A percentile compares a stretch with the other conserved stretches of the same genome.
These are phyloP conservation scores for Cosmia pyralina DNA, from an alignment of 2,888 invertebrate species.

Conservation along the genomic window DNA sequence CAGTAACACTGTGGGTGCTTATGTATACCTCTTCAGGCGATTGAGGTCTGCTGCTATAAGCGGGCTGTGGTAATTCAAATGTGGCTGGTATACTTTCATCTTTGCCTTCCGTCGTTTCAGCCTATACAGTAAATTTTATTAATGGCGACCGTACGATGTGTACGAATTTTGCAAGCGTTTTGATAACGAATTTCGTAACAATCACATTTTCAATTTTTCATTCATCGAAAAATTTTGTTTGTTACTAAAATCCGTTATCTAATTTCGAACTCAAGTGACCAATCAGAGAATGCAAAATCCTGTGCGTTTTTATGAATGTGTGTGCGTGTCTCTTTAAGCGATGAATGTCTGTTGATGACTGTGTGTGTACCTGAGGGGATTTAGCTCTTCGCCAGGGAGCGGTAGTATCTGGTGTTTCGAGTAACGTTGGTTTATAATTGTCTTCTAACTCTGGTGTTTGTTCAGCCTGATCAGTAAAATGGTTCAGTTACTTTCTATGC, in stretches of 20 bases:
- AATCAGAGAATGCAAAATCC: conserved; percentile 59
- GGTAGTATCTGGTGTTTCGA: conserved; percentile 77
- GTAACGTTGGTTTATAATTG: conserved; percentile 83
- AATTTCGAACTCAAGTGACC: conserved; percentile 42
- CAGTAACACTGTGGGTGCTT: conserved; percentile 68
- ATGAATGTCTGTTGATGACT: conserved; percentile 50
- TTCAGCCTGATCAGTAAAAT: conserved; percentile 81
- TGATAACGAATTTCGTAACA: conserved; percentile 52
- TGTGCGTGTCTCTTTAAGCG: conserved; percentile 65
- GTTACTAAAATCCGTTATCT: conserved; percentile 50
- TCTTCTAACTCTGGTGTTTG: conserved; percentile 86
- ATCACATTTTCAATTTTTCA: conserved; percentile 12
- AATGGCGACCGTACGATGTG: conserved; percentile 83
- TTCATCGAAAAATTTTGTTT: conserved; percentile 5
- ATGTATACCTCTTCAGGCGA: conserved; percentile 84
- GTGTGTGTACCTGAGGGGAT: conserved; percentile 83
- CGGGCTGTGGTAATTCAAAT: conserved; percentile 83
- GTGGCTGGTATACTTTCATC: conserved; percentile 79
- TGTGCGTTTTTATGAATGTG: conserved; percentile 60
- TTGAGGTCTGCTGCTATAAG: conserved; percentile 81
- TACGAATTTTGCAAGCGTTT: conserved; percentile 60
- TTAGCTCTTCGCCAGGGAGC: conserved; percentile 83
- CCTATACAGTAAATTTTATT: conserved; percentile 85
- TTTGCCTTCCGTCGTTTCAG: conserved; percentile 81
- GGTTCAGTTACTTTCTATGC: conserved; percentile 47